A percentile compares a stretch with the other conserved stretches of the same genome.
phyloP scores from a whole-genome alignment of 2,797 vertebrate genomes.

The Lepidocolaptes lacrymiger region DNA sequence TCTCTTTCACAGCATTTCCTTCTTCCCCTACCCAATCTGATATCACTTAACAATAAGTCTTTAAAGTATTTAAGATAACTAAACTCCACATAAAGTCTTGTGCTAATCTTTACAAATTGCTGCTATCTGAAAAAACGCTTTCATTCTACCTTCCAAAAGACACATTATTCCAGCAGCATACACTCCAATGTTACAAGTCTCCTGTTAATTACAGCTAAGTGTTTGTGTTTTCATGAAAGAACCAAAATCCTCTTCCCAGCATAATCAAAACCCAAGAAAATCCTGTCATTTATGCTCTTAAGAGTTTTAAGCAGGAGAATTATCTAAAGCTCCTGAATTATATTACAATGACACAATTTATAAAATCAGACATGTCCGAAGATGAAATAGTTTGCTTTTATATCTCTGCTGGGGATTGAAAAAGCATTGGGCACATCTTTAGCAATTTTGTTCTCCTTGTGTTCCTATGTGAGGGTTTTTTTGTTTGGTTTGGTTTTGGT shows the following conservation, averaged over 20 bases:
- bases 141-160: background rate
- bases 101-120: constrained; percentile 16
- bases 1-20: background rate
- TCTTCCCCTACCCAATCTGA: background rate
- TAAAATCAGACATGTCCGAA: background rate
- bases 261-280: background rate
- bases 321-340: background rate
- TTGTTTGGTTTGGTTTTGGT: background rate
- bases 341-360: background rate
- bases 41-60: background rate
- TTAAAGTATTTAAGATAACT: constrained; percentile 2
- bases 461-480: rapidly evolving
- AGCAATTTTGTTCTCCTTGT: background rate
- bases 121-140: background rate
- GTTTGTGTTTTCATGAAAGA: background rate
- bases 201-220: background rate
- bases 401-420: background rate
- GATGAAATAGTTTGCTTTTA: background rate
- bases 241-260: background rate
- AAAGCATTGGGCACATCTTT: background rate
- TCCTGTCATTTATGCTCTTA: background rate
- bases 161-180: background rate
- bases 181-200: background rate
- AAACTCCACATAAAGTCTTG: background rate
- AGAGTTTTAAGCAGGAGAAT: background rate